Base-by-base conservation (phyloP, 2,113 vertebrate genomes). In the Heloderma charlesbogerti region DNA sequence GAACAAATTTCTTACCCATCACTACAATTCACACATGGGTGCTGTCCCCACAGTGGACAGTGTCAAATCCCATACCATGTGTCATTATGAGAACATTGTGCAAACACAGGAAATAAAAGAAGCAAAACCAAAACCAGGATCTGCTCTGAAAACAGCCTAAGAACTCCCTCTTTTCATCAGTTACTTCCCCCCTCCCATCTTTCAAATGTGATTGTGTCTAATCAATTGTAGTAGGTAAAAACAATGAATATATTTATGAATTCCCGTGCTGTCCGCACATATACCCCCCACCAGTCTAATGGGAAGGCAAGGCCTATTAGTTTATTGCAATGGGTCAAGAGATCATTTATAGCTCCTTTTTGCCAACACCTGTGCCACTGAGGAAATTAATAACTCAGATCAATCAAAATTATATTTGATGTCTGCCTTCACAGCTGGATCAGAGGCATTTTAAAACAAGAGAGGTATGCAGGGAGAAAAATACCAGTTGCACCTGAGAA, bases 241-340 rank as follows among this genome's bases (percentile, higher is more conserved):
- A 87, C 85, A 93, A 97, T 96, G 95, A 97, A 97, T 96, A 94
- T 92, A 94, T 97, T 97, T 96, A 97, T 96, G 95, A 97, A 94
- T 94, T 89, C 93, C 89, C 89, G 10, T 66, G 69, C 43, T 92
- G 27, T 74, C 16, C 0, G 2, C 10, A 5, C 2, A 43, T n/a
- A 2, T 60, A 0, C 13, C 12, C 27, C 1, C 34, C 91, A 88
- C 91, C 91, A 51, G 57, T 94, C 51, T 79, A 94, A 91, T 96
- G 93, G 94, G 92, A 94, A 88, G 80, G 95, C 83, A 89, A 16
- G 16, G 75, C 84, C 92, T 94, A 96, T 97, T 96, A 95, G 91
- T 88, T 95, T 97, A 96, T 97, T 97, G 95, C 92, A 86, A n/a
- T 84, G 91, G 95, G 95, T 96, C 95, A 95, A 51, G 87, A 95